Conservation (phyloP, 2,113 vertebrate genomes). For the Macquaria australasica region DNA sequence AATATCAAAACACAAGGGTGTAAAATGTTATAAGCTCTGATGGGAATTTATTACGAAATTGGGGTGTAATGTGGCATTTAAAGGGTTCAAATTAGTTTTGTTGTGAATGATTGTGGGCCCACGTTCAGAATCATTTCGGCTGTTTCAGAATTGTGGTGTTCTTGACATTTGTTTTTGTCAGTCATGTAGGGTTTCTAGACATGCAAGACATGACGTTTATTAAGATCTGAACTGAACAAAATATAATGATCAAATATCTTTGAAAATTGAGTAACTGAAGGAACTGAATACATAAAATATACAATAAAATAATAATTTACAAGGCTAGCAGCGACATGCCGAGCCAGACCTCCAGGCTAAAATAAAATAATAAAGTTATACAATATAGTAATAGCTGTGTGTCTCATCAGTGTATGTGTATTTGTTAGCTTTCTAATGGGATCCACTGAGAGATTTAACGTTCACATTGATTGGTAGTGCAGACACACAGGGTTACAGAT, state of each 20-base stretch:
- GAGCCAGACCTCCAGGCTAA: no score
- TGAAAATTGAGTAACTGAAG: neutral
- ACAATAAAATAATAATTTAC: neutral
- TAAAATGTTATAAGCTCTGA: neutral
- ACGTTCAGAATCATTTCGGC: no score
- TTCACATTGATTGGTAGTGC: conserved; percentile 46
- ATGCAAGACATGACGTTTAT: neutral
- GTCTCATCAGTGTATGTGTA: neutral
- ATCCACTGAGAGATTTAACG: neutral
- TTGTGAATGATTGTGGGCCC: no score
- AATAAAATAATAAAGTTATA: neutral
- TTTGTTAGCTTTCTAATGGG: neutral
- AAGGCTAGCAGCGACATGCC: no score
- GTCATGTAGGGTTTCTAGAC: neutral
- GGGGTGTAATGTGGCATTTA: neutral
- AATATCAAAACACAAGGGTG: neutral
- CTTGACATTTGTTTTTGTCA: neutral
- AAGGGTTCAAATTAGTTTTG: no score
- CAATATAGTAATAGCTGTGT: neutral
- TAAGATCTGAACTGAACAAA: neutral
- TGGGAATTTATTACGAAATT: neutral
- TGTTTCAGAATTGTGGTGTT: neutral
- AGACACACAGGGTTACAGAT: conserved; percentile 23
- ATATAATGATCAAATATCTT: neutral
- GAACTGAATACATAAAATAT: neutral